Base-by-base conservation (phyloP, 1,140 invertebrate species). In the Macrobrachium nipponense region DNA sequence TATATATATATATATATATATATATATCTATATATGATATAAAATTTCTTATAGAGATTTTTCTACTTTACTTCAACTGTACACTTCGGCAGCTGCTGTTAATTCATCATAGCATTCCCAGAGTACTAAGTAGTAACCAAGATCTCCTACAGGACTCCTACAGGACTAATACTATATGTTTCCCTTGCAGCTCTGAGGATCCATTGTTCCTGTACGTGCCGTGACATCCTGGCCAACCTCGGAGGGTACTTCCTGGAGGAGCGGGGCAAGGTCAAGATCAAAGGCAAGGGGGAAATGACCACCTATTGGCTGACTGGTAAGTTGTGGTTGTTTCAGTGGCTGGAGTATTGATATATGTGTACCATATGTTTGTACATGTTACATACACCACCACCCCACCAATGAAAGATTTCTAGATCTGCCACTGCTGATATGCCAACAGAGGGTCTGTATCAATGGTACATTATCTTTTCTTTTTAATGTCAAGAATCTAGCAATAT, bases 181-280 rank as follows among this genome's bases (percentile, higher is more conserved):
- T 15, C 6, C 8, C 17, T 43, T 17, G 89, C 90, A 94, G 96
- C 96, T 11, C 92, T 97, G 36, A 95, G 95, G 90, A 97, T 98
- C 80, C 96, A 98, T 91, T 97, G 96, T 89, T 97, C 96, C 87
- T 91, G 91, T 64, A 93, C 94, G 3, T 96, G 95, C 87, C 95
- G 95, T 83, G 91, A 93, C 0, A 91, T 97, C 8, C 91, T 98
- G n/a, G 94, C 95, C 77, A 93, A 94, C 80, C 90, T 98, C 5
- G 95, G 95, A 0, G 97, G 96, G 4, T 98, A 97, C 91, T 90
- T 94, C 60, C 93, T 96, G 10, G 95, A 97, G 61, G 96, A 97
- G 89, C 93, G 97, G 12, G 97, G 97, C 0, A 86, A 95, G 5
- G 94, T 97, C 2, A 91, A 93, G 0, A 95, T 98, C 93, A 98